Base-by-base conservation (phyloP, 1,140 invertebrate species). In the Mylabris phalerata region DNA sequence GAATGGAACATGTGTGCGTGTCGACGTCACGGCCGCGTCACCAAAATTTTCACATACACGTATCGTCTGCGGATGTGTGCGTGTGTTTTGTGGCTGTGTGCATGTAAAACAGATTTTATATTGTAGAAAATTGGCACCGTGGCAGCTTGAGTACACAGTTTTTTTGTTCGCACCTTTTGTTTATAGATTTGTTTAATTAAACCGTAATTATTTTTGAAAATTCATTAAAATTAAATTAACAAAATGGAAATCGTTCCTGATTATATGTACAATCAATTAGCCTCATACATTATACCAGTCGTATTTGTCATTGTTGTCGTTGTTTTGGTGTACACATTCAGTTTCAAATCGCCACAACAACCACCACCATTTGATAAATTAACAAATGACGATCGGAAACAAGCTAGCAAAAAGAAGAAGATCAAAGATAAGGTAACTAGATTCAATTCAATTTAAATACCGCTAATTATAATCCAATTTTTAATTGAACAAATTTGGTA, bases 301-400 rank as follows among this genome's bases (percentile, higher is more conserved):
- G 81, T 80, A 57, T 76, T 84, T 71, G 83, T 84, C 63, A 76
- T 86, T 65, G 71, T 85, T 63, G 80, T 77, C 61, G 83, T 82
- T 57, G 75, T 85, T 50, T 75, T 87, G 55, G 82, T 87, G 63
- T 88, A 85, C 75, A 80, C 78, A 51, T 87, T 87, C 71, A 85
- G 86, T 52, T 87, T 89, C 73, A 84, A 84, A 75, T 80, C 83
- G 61, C 80, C 84, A 48, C 82, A 86, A 71, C 84, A 86, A 73
- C 86, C 85, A 64, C 82, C 83, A 62, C 4, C 41, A 3, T 87
- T 87, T 67, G 82, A 84, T 65, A 84, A 87, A 68, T 75, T 87
- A 39, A 78, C 82, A 4, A 70, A 74, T 58, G 82, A 82, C 62
- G 83, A 86, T 61, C 80, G 80, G 66, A 86, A 85, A 75, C 78